These are phyloP conservation scores for Anagrus nilaparvatae DNA, from an alignment of 1,140 invertebrate species.

Conservation along the genomic window DNA sequence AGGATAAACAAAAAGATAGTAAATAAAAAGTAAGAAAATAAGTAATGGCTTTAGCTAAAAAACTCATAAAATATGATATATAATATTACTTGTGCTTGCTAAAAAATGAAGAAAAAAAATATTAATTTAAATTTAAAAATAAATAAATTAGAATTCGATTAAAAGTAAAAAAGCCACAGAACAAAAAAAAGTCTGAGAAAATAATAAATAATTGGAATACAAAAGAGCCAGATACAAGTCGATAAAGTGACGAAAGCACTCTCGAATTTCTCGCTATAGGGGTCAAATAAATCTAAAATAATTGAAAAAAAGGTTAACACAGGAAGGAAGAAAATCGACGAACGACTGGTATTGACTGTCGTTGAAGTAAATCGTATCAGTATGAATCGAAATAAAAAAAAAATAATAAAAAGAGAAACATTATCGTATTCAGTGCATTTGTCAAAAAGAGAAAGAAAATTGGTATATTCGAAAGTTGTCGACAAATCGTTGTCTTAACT, in stretches of 20 bases:
- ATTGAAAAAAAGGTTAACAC: conserved; percentile 13
- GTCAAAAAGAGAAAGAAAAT: too few relatives aligned
- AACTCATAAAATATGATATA: too few relatives aligned
- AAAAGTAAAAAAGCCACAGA: background rate
- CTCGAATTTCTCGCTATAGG: too few relatives aligned
- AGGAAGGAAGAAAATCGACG: conserved; percentile 10
- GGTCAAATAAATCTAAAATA: conserved; percentile 12
- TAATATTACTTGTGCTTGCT: background rate
- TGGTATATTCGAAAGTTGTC: too few relatives aligned
- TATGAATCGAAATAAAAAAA: background rate
- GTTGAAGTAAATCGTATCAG: background rate
- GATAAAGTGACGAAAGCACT: conserved; percentile 9
- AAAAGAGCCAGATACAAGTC: conserved; percentile 29
- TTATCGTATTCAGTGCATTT: too few relatives aligned
- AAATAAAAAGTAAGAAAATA: too few relatives aligned
- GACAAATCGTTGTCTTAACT: conserved; percentile 39
- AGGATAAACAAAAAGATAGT: too few relatives aligned
- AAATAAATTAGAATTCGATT: background rate
- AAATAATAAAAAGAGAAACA: background rate
- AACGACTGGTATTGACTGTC: conserved; percentile 18
- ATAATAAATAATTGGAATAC: conserved; percentile 13
- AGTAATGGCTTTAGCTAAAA: too few relatives aligned
- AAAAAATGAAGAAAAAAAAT: conserved; percentile 17
- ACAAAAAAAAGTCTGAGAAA: too few relatives aligned
- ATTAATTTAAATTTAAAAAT: too few relatives aligned